Evolutionary conservation across 92 coral and sea anemone genomes (phyloP), one percentile per base, ranked within the genome.

Genomic region (Palythoa heliodiscus): DNA sequence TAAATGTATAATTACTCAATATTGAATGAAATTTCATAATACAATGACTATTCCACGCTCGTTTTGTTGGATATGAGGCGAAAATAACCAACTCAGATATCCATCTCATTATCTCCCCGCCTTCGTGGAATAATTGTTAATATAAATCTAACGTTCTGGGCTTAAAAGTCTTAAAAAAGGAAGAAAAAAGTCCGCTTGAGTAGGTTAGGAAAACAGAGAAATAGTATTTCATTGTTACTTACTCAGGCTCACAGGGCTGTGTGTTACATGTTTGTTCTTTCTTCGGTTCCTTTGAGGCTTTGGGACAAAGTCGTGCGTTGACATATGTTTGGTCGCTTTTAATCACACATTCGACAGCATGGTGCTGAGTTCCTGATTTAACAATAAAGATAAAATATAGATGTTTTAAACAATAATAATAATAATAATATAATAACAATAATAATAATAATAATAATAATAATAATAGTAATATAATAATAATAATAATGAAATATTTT

Each of bases 201-300:
- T 13, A 6, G 16, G 64, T 67, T 22, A 24, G 17, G 38, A 1
- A 15, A 2, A 20, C 71, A 67, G 37, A 67, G 10, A 23, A 67
- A 14, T n/a, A 66, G n/a, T 22, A 22, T 20, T 20, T 20, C 6
- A 22, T 22, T 12, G 52, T 55, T 64, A 89, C 98, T 90, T 86
- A 95, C 98, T 52, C 76, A 35, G 98, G 94, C 20, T 82, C 77
- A 76, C 98, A 96, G 29, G 88, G 81, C 20, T 89, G 86, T 2
- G 91, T 89, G 75, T 92, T 96, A 81, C 98, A 96, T 0, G 67
- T 16, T 39, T 75, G 90, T 25, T 81, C 58, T 38, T 25, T 87
- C 35, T 77, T 87, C 3, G 98, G 98, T 70, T 89, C 90, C 74
- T 64, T 70, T 17, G 90, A 79, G 19, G 67, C 73, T 70, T 82